Conservation (phyloP, 2,113 vertebrate species). For the Lutjanus erythropterus region DNA sequence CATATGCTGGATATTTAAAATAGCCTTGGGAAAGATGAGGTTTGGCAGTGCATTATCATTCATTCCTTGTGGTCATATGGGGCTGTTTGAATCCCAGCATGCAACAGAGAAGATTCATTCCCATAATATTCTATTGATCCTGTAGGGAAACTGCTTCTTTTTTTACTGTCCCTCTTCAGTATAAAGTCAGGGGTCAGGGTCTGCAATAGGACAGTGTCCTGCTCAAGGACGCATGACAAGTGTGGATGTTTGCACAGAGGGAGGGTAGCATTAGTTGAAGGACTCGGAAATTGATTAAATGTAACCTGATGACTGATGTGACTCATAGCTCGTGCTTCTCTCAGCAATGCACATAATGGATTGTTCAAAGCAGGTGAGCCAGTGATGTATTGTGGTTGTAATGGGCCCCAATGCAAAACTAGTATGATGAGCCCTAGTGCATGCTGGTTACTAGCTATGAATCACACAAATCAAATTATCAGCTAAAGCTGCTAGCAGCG, state of each 20-base stretch:
- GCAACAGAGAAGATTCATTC: not conserved
- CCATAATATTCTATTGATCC: slow-evolving; percentile 3
- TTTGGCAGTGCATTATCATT: not conserved
- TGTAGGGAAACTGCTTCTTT: not conserved
- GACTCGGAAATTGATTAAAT: slow-evolving; percentile 33
- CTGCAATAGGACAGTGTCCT: not conserved
- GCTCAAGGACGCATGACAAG: not conserved
- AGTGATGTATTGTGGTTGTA: too few species aligned
- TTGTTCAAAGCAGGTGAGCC: not conserved
- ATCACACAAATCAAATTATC: too few species aligned
- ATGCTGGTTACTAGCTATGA: too few species aligned
- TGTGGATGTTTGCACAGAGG: not conserved
- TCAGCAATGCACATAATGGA: not conserved
- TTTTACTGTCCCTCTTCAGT: not conserved
- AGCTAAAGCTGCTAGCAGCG: too few species aligned
- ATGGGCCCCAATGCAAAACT: too few species aligned
- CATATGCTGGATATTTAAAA: not conserved
- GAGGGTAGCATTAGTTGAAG: slow-evolving; percentile 11
- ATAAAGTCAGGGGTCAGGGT: slow-evolving; percentile 10
- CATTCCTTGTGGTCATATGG: not conserved
- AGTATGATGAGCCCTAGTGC: too few species aligned
- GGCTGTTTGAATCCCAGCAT: not conserved
- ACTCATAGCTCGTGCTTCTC: not conserved
- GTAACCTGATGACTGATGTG: slow-evolving; percentile 3
- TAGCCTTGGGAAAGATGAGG: not conserved